Evolutionary conservation across 2,888 invertebrate species (phyloP).

Genomic region (Mythimna lalbum): DNA sequence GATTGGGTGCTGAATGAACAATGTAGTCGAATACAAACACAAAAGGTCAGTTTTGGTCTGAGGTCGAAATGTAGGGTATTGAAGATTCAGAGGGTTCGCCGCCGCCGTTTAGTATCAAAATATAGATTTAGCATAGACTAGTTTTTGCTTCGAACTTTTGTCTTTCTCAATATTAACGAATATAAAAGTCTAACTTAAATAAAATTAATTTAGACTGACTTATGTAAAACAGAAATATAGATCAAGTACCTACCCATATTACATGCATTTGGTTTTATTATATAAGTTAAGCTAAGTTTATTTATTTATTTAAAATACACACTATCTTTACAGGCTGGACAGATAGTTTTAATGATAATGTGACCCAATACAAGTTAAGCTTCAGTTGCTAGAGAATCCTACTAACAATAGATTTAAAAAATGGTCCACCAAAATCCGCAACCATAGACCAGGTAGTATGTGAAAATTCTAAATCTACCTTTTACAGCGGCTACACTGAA

Average conservation of each 20-base stretch:
- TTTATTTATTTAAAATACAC: too few species aligned
- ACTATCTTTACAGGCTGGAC: too few species aligned
- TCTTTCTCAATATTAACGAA: neutral
- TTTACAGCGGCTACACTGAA: slow-evolving; percentile 18
- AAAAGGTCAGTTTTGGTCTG: slow-evolving; percentile 1
- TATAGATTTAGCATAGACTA: neutral
- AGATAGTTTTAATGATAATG: too few species aligned
- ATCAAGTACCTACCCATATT: neutral
- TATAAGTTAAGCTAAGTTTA: too few species aligned
- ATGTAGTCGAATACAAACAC: neutral
- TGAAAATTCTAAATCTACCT: slow-evolving; percentile 7
- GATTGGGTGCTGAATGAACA: slow-evolving; percentile 18
- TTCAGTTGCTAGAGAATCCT: slow-evolving; percentile 5
- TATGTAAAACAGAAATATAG: neutral
- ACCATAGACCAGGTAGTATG: neutral
- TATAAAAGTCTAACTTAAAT: neutral
- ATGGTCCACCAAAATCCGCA: slow-evolving; percentile 7
- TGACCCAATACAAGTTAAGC: too few species aligned
- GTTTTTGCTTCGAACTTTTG: neutral
- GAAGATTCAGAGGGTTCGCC: neutral
- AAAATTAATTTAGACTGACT: neutral
- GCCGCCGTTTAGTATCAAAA: neutral
- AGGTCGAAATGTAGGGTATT: slow-evolving; percentile 7
- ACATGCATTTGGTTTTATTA: too few species aligned
- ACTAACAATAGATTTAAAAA: slow-evolving; percentile 4